Base-by-base conservation (phyloP, 1,140 invertebrate species). In the Musca vetustissima region DNA sequence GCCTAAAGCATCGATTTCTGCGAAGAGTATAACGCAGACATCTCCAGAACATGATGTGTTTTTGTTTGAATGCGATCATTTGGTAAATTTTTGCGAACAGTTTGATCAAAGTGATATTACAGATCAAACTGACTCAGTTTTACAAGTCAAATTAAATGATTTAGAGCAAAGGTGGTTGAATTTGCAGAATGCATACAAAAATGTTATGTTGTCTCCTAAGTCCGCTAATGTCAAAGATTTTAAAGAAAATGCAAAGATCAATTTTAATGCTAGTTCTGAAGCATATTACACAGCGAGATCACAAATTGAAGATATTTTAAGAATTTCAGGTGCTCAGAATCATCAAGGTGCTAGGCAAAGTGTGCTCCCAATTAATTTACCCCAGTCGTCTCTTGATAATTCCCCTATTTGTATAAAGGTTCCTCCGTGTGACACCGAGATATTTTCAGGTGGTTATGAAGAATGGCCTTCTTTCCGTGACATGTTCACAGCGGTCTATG, bases 401-500 rank as follows among this genome's bases (percentile, higher is more conserved):
- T 24, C 13, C 22, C 1, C 6, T 25, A 21, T 22, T 24, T 48
- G 25, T 19, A 49, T 64, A 15, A 64, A 64, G 47, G 17, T 64
- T n/a, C 52, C 67, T 9, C 52, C 53, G 19, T 59, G 53, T 22
- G 67, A 59, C 22, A 68, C 50, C n/a, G 67, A 68, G 17, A 25
- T 47, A 13, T 66, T 66, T 61, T 11, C 25, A 19, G 32, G 67
- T 9, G 17, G 52, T 25, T 68, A 50, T 57, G 24, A 53, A 50
- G 25, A 52, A 11, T 66, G 64, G 64, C 64, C 21, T 1, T 25
- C 55, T 15, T 61, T 68, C 2, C 43, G 65, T 14, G 47, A 66
- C 22, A 36, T 66, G 43, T 66, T 66, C 47, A 66, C 66, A 21
- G 52, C 50, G 1, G 55, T 57, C 14, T 68, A 57, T 14, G 55